Percentiles rank a stretch among this genome's conserved stretches.
Evolutionary conservation across 2,113 vertebrate species (phyloP).

Genomic region (Drymodes brunneopygia): DNA sequence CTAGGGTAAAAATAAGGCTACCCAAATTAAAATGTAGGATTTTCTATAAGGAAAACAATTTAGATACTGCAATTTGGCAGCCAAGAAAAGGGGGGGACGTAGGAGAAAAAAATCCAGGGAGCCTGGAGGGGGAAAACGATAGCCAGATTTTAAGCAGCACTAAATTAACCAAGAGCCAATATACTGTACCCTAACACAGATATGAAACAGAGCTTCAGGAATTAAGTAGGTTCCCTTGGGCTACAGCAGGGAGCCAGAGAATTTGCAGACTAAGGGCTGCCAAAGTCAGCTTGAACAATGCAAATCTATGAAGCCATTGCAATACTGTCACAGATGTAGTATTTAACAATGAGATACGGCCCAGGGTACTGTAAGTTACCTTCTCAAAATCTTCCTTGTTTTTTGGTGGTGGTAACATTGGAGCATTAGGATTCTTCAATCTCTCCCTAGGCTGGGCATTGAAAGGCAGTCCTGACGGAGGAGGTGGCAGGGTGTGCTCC

Average conservation of each 20-base stretch:
- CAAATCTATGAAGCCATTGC: constrained; percentile 67
- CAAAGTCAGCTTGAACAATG: constrained; percentile 67
- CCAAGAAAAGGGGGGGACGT: constrained; percentile 72
- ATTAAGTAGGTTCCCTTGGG: constrained; percentile 58
- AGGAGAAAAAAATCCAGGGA: constrained; percentile 64
- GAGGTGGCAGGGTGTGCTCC: constrained; percentile 97
- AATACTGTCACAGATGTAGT: constrained; percentile 73
- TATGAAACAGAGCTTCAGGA: constrained; percentile 26
- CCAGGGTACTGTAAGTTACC: constrained; percentile 86
- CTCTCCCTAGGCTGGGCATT: constrained; percentile 97
- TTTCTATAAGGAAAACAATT: constrained; percentile 66
- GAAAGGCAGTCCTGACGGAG: constrained; percentile 97
- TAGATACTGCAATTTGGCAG: constrained; percentile 70
- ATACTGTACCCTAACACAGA: constrained; percentile 30
- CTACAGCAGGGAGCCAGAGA: constrained; percentile 75
- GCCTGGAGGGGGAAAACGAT: constrained; percentile 67
- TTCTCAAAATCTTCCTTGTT: constrained; percentile 99
- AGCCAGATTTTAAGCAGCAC: constrained; percentile 61
- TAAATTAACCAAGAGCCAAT: constrained; percentile 52
- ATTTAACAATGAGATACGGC: constrained; percentile 70
- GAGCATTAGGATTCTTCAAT: constrained; percentile 93
- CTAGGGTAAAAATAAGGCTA: constrained; percentile 67
- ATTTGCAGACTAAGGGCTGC: constrained; percentile 62
- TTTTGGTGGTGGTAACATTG: constrained; percentile 93
- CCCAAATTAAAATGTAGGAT: constrained; percentile 61